Conservation (phyloP, 2,888 invertebrate species). For the Clepsis dumicolana region DNA sequence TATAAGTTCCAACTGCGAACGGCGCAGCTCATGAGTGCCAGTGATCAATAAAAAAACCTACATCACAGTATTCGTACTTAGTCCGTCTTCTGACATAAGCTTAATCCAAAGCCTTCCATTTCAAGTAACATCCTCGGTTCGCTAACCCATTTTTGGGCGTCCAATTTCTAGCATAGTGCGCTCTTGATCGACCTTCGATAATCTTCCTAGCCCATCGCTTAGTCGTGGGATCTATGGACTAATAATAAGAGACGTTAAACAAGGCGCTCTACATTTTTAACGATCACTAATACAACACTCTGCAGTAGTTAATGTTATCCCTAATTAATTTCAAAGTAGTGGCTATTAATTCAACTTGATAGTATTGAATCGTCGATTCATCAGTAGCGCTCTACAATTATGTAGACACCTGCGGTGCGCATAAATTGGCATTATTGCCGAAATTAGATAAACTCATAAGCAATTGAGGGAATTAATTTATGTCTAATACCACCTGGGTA, state of each 20-base stretch:
- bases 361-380: constrained; percentile 11
- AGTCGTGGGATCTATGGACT: background rate
- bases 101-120: background rate
- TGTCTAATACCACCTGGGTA: constrained; percentile 45
- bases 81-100: background rate
- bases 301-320: background rate
- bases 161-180: background rate
- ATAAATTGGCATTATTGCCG: constrained; percentile 49
- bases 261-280: too few relatives aligned
- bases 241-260: background rate
- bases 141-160: background rate
- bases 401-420: constrained; percentile 18
- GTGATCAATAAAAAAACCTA: background rate
- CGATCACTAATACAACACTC: background rate
- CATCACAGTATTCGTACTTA: background rate
- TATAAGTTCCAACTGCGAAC: background rate
- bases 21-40: background rate
- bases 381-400: background rate
- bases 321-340: background rate
- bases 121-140: background rate
- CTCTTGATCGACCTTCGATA: background rate
- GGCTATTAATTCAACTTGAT: background rate
- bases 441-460: constrained; percentile 62
- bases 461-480: constrained; percentile 60
- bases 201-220: background rate